Evolutionary conservation across 1,140 invertebrate genomes (phyloP).

Genomic region (Tetramorium simillimum): DNA sequence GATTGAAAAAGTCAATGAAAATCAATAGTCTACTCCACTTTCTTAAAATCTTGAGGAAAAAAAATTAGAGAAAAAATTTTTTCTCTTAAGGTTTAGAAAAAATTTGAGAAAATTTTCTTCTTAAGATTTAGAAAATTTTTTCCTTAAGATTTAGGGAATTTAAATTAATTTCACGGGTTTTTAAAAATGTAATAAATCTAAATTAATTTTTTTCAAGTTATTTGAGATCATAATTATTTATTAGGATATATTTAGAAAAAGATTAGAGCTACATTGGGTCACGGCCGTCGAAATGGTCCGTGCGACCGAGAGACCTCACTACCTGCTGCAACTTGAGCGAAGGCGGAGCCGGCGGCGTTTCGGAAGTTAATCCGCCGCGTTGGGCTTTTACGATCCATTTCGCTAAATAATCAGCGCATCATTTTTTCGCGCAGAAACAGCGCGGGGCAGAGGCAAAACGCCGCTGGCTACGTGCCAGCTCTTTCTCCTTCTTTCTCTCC

Average conservation of each 20-base stretch:
- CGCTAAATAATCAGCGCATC: slow-evolving; percentile 53
- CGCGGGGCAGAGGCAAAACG: slow-evolving; percentile 43
- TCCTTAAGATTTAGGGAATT: no score
- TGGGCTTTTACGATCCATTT: slow-evolving; percentile 50
- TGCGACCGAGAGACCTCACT: background rate
- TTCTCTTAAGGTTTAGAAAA: background rate
- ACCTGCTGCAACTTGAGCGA: background rate
- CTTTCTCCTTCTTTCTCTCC: slow-evolving; percentile 22
- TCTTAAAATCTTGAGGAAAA: background rate
- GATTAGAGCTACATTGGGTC: background rate
- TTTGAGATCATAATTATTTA: background rate
- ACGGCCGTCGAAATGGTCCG: background rate
- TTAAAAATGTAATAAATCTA: background rate
- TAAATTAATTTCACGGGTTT: background rate
- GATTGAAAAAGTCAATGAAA: background rate
- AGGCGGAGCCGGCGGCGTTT: slow-evolving; percentile 34
- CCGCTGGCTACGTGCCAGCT: slow-evolving; percentile 70
- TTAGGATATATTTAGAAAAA: background rate
- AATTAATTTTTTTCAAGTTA: background rate
- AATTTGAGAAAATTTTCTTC: background rate
- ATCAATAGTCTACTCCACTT: background rate
- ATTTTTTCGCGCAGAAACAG: slow-evolving; percentile 44
- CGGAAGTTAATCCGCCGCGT: slow-evolving; percentile 34
- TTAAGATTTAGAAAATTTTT: background rate
- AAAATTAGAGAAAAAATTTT: background rate